Base-by-base conservation (phyloP, 2,113 vertebrate species). In the Burhinus oedicnemus region DNA sequence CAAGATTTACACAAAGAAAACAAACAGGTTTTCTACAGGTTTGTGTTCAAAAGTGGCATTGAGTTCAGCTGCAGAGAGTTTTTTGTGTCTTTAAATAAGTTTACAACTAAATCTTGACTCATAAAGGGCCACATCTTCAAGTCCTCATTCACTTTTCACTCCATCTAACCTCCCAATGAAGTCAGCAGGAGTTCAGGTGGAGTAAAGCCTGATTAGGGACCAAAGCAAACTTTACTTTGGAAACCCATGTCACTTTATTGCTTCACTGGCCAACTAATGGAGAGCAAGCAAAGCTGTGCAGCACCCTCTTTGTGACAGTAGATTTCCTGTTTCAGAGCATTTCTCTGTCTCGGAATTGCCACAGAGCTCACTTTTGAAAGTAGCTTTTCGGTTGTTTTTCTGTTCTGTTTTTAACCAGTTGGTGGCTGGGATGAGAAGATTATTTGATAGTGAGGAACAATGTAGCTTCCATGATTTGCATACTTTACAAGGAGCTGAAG, bases 151-250 rank as follows among this genome's bases (percentile, higher is more conserved):
- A 51, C 45, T 88, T 96, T 78, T 93, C 79, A 71, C 66, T 87
- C 94, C 25, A 10, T 83, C 71, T 86, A 62, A 79, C 51, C 38
- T 93, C 82, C 70, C 45, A 44, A 47, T 95, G 89, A 95, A 95
- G 87, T 94, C 84, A 95, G 91, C 75, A 65, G 82, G 95, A 93
- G 84, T 95, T 95, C 82, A 95, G 93, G 78, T 85, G 81, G 84
- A 96, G 75, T 70, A 80, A 94, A 96, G 49, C 70, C 93, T 91
- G 89, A 91, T 95, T 87, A 93, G 84, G 64, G 62, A 96, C 91
- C 91, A 96, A 94, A 93, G 64, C 71, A 96, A 96, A 93, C 94
- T 93, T 97, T 95, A 70, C 55, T 95, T 96, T 97, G 96, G 95
- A 97, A 92, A 74, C 62, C 9, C 3, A 10, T 70, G 62, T 83